Evolutionary conservation across 2,888 invertebrate genomes (phyloP).

Genomic region (Caenorhabditis japonica): DNA sequence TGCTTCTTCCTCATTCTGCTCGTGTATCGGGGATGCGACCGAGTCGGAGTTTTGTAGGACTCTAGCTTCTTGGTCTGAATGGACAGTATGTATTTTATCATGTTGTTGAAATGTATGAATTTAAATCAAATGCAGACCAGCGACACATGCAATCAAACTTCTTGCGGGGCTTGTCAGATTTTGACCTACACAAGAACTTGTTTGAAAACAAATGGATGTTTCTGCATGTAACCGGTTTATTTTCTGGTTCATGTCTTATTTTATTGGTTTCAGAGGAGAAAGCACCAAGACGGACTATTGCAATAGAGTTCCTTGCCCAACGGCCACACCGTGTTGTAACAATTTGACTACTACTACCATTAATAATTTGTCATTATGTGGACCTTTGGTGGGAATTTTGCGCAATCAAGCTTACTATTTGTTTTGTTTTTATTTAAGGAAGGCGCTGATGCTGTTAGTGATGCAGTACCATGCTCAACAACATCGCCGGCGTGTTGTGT

Average conservation of each 20-base stretch:
- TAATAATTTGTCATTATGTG: constrained; percentile 29
- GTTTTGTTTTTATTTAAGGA: constrained; percentile 5
- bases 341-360: constrained; percentile 15
- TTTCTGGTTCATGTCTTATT: too few relatives aligned
- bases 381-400: constrained; percentile 15
- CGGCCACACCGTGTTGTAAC: constrained; percentile 21
- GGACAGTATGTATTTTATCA: constrained; percentile 34
- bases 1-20: constrained; percentile 36
- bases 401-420: background rate
- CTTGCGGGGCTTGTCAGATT: constrained; percentile 38
- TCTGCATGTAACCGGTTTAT: constrained; percentile 52
- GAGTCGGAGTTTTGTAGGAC: constrained; percentile 39
- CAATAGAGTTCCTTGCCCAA: constrained; percentile 23
- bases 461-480: constrained; percentile 23
- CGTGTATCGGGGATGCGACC: constrained; percentile 32
- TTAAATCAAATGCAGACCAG: constrained; percentile 27
- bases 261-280: constrained; percentile 21
- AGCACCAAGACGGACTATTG: constrained; percentile 28
- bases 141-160: constrained; percentile 31
- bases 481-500: constrained; percentile 39
- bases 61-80: constrained; percentile 46
- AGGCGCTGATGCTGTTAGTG: background rate
- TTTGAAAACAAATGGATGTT: constrained; percentile 32
- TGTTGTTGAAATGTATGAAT: constrained; percentile 19
- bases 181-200: constrained; percentile 32